Percentiles rank a stretch among this genome's conserved stretches.
Conservation (phyloP, 2,888 invertebrate genomes). For the Imbricaverruca yamaguchii region DNA sequence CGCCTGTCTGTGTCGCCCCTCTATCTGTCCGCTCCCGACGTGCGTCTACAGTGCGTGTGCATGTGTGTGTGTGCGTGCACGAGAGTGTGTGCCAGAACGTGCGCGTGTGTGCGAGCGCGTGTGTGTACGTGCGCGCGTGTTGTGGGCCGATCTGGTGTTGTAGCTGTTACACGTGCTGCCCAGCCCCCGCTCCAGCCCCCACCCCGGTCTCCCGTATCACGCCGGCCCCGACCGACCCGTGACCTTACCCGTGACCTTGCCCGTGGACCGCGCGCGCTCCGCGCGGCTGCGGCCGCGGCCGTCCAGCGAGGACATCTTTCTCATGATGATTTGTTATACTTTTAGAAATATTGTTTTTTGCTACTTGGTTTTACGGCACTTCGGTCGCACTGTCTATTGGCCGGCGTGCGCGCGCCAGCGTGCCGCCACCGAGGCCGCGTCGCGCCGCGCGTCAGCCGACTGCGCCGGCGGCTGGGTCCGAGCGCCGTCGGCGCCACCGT, state of each 20-base stretch:
- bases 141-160: background rate
- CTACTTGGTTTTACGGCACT: conserved; percentile 14
- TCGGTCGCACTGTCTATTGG: background rate
- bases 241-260: background rate
- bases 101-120: background rate
- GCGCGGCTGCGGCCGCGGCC: background rate
- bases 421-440: background rate
- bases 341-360: conserved; percentile 7
- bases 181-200: too few relatives aligned
- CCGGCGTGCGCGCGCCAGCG: background rate
- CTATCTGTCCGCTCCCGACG: background rate
- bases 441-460: background rate
- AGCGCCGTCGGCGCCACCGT: background rate
- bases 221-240: background rate
- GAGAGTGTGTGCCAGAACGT: background rate
- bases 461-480: background rate
- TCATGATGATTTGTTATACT: conserved; percentile 4
- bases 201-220: background rate
- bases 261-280: background rate
- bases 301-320: background rate
- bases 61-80: background rate
- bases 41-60: background rate
- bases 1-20: conserved; percentile 7
- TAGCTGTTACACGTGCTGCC: background rate
- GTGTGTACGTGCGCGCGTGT: background rate